phyloP scores from a whole-genome alignment of 2,888 invertebrate species.

The Eupithecia insigniata region DNA sequence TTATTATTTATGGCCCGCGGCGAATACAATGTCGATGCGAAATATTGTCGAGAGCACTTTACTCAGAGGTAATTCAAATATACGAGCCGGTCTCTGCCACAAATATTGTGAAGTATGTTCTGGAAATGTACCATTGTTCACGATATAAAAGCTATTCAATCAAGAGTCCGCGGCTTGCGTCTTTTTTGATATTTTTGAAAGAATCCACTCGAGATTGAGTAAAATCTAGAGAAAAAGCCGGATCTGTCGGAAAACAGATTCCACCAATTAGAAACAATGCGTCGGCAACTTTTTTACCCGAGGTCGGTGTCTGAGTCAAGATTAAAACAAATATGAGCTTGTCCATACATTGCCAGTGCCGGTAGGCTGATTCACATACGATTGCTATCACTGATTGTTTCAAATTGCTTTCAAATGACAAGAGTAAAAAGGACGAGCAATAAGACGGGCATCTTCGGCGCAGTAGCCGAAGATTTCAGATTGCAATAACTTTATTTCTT shows the following conservation, averaged over 20 bases:
- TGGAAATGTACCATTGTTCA: slow-evolving; percentile 45
- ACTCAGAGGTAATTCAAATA: slow-evolving; percentile 53
- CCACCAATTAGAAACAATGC: not conserved
- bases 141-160: slow-evolving; percentile 25
- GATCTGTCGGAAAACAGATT: not conserved
- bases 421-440: not conserved
- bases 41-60: slow-evolving; percentile 49
- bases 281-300: not conserved
- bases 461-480: too few species aligned
- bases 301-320: not conserved
- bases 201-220: not conserved
- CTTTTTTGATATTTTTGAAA: slow-evolving; percentile 12
- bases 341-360: not conserved
- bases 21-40: slow-evolving; percentile 48
- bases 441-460: not conserved
- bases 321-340: not conserved
- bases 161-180: slow-evolving; percentile 26
- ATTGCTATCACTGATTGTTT: not conserved
- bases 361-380: not conserved
- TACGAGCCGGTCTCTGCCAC: slow-evolving; percentile 52
- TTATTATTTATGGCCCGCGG: slow-evolving; percentile 43
- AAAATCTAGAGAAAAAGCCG: not conserved
- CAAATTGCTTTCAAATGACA: not conserved
- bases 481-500: too few species aligned
- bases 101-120: slow-evolving; percentile 52